Conservation (phyloP, 2,113 vertebrate genomes). For the Cryptomyrus ogoouensis region DNA sequence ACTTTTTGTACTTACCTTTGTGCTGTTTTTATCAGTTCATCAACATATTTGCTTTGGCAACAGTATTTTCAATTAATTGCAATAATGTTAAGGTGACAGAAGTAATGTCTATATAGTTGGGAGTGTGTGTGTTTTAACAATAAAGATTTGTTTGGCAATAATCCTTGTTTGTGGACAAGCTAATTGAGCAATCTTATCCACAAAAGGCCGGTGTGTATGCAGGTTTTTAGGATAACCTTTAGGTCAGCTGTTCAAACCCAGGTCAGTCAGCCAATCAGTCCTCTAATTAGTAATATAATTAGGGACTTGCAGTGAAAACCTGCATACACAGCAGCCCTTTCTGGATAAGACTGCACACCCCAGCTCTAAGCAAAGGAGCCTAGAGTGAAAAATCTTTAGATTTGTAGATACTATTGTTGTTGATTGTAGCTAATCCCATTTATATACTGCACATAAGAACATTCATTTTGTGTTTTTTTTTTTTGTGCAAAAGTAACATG, state of each 20-base stretch:
- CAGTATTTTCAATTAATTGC: not conserved
- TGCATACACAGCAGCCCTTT: not conserved
- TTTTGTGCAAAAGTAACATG: not conserved
- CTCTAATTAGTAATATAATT: not conserved
- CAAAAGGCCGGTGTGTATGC: not conserved
- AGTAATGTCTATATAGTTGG: not conserved
- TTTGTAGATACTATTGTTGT: not conserved
- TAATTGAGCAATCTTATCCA: not conserved
- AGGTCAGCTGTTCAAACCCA: not conserved
- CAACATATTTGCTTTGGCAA: not conserved
- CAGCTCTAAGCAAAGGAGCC: not conserved
- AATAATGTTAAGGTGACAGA: not conserved
- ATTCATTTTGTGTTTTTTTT: not conserved
- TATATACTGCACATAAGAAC: not conserved
- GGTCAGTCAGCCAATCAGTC: not conserved
- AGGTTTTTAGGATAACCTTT: not conserved
- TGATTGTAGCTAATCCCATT: not conserved
- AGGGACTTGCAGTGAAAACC: not conserved
- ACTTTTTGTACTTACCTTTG: not conserved
- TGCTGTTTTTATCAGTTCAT: not conserved
- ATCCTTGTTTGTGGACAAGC: not conserved
- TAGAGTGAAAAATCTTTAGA: not conserved
- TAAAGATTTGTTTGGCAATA: not conserved
- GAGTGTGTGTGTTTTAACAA: not conserved
- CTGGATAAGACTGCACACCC: not conserved